These are phyloP conservation scores for Aptenodytes patagonicus DNA, from an alignment of 2,113 vertebrate species.

Conservation along the genomic window DNA sequence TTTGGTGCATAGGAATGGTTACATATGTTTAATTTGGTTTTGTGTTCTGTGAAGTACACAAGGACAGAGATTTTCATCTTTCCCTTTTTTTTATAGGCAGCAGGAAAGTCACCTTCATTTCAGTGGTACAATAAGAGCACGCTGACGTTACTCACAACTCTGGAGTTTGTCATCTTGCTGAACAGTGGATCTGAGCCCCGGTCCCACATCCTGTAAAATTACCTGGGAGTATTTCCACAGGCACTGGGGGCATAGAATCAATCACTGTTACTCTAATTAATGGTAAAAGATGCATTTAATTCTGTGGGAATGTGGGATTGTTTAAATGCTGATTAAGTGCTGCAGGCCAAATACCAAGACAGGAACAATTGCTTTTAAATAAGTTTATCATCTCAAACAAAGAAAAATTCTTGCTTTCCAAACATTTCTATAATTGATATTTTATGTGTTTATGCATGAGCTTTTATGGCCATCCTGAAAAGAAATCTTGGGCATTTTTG, in stretches of 20 bases:
- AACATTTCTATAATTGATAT: background rate
- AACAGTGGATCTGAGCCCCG: background rate
- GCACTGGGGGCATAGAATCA: background rate
- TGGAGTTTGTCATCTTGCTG: background rate
- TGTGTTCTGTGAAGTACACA: background rate
- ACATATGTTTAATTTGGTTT: background rate
- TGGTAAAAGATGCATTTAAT: background rate
- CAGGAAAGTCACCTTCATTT: background rate
- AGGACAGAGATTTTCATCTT: background rate
- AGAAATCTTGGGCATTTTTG: background rate
- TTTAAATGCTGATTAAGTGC: background rate
- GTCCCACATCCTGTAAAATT: background rate
- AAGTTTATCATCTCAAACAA: background rate
- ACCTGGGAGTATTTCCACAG: background rate
- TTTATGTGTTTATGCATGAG: background rate
- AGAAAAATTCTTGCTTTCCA: background rate
- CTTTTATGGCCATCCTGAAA: background rate
- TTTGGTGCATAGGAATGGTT: background rate
- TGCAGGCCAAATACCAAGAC: background rate
- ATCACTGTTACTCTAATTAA: constrained; percentile 14
- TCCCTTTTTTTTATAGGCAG: background rate
- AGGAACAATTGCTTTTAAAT: background rate
- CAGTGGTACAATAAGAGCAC: background rate
- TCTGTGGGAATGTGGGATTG: background rate
- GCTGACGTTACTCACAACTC: background rate